phyloP scores from a whole-genome alignment of 2,888 invertebrate species.

The Drosophila sordidapex region DNA sequence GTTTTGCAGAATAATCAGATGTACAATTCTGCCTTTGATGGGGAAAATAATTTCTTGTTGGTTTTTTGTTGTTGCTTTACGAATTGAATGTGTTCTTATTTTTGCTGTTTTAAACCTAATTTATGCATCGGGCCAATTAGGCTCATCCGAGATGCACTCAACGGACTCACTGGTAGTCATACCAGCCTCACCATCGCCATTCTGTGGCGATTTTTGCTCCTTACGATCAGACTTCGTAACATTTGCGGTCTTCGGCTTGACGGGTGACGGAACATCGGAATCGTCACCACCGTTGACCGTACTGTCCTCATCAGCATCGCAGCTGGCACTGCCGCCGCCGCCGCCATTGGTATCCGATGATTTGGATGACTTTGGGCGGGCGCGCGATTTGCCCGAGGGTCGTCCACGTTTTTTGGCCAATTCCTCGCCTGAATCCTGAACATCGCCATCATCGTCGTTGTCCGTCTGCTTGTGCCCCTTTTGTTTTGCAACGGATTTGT shows the following conservation, averaged over 20 bases:
- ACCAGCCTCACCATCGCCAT: constrained; percentile 25
- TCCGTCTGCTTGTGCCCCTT: constrained; percentile 28
- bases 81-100: constrained; percentile 31
- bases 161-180: constrained; percentile 28
- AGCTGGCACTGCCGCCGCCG: constrained; percentile 9
- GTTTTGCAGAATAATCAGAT: neutral
- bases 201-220: constrained; percentile 18
- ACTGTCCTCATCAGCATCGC: constrained; percentile 34
- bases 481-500: constrained; percentile 50
- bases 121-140: constrained; percentile 32
- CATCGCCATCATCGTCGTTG: constrained; percentile 34
- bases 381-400: neutral
- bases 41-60: neutral
- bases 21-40: neutral
- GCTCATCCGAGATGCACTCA: constrained; percentile 53
- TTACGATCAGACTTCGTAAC: constrained; percentile 27
- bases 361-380: constrained; percentile 15
- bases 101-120: constrained; percentile 15
- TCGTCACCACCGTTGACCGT: constrained; percentile 17
- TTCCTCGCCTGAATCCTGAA: constrained; percentile 36
- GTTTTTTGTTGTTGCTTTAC: constrained; percentile 2
- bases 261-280: neutral
- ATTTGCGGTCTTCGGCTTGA: constrained; percentile 3
- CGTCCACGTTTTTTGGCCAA: constrained; percentile 58
- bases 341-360: neutral